Percentiles rank a stretch among this genome's conserved stretches.
Evolutionary conservation across 1,140 invertebrate species (phyloP).

Genomic region (Euglossa dilemma): DNA sequence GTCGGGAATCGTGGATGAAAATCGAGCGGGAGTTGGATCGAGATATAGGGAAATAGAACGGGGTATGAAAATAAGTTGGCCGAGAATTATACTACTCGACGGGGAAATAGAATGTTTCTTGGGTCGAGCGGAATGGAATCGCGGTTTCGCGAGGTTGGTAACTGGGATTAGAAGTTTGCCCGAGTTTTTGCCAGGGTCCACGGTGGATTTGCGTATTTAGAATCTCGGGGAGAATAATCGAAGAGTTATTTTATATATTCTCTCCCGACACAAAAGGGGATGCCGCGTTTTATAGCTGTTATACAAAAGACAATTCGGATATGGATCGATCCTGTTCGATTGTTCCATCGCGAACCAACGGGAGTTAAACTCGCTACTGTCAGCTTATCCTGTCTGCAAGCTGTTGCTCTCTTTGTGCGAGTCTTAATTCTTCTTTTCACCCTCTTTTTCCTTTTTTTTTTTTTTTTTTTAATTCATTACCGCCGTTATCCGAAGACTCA

Average conservation of each 20-base stretch:
- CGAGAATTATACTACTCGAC: background rate
- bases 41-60: background rate
- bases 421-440: background rate
- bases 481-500: background rate
- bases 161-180: background rate
- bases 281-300: too few species aligned
- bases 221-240: too few species aligned
- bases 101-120: background rate
- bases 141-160: background rate
- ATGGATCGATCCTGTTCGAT: background rate
- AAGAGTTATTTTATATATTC: too few species aligned
- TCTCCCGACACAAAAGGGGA: too few species aligned
- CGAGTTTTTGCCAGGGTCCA: background rate
- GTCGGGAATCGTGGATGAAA: background rate
- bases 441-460: background rate
- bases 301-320: too few species aligned
- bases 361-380: background rate
- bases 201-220: background rate
- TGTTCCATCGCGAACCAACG: background rate
- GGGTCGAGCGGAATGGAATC: background rate
- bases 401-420: background rate
- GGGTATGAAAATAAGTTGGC: background rate
- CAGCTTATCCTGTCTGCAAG: background rate
- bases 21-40: background rate
- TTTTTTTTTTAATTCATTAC: conserved; percentile 24